Evolutionary conservation across 2,113 vertebrate species (phyloP), one percentile per base, ranked within the genome.

Genomic region (Kryptolebias marmoratus): DNA sequence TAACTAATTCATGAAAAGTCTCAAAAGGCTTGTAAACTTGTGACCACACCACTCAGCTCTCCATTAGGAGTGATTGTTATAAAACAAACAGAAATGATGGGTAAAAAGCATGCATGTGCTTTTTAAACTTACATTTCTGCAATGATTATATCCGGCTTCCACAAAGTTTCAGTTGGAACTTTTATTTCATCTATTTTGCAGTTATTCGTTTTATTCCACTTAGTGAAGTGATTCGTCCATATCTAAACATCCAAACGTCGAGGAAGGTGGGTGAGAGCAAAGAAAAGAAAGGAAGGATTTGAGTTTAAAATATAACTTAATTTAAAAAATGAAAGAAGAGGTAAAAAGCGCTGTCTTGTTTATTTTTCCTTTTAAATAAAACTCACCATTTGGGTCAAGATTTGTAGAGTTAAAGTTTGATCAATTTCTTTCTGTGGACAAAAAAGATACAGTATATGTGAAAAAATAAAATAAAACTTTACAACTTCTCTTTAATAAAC

Each of bases 71-170:
- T 16, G 11, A 53, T 11, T 53, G 7, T 53, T 16, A 22, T 27
- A 11, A 3, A 22, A 53, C 22, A 2, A 11, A 8, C n/a, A 0
- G 50, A 11, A 22, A 22, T 22, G 22, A 22, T 22, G 22, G 22
- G 22, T 22, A 22, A 11, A 54, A 8, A 18, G 12, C 0, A 42
- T 28, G 13, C 45, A 28, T 0, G 16, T 47, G 18, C 30, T 10
- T 28, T 48, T 36, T n/a, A 57, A 32, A 30, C 80, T 69, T 63
- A 84, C 84, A 84, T 83, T 31, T 87, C 84, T 63, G 71, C 67
- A 70, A 87, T 78, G 6, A 63, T 75, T 12, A 87, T 1, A 69
- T 90, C 86, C 1, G 87, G 87, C 22, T 31, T 83, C 89, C 87
- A 90, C 15, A 89, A 39, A 9, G 62, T 1, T 2, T 73, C 59